Evolutionary conservation across 1,140 invertebrate genomes (phyloP), one percentile per base, ranked within the genome.

Genomic region (Drosophila setifemur): DNA sequence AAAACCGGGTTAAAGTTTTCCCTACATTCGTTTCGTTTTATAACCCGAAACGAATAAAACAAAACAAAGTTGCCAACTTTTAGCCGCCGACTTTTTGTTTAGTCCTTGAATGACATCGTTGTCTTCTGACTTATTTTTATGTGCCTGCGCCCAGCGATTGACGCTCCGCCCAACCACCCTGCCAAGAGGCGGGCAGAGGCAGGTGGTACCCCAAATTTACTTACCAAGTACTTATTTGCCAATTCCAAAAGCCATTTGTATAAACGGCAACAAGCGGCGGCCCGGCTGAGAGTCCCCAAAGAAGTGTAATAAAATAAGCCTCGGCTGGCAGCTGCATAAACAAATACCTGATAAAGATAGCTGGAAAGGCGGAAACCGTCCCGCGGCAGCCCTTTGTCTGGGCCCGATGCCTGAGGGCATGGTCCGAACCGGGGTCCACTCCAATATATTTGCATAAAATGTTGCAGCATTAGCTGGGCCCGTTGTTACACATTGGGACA

Each of bases 191-290:
- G 1, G 14, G 8, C 5, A 2, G 14, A 21, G 31, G 43, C 60
- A 81, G 54, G 58, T 76, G 77, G 48, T 52, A 55, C 28, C 64
- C 67, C 45, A 73, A 85, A 72, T 72, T 85, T 83, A 85, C 78
- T 83, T 83, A 83, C 79, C 76, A 83, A 83, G 78, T 85, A 85
- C 79, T 83, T 83, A 83, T 85, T 85, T 74, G 78, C 78, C 78
- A 67, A 85, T 83, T 83, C 52, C 53, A 53, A 79, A 85, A 85
- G 63, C 54, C 70, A 83, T 85, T 85, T 58, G 70, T 60, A 70
- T 70, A 71, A 83, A 83, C 57, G 55, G 23, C 54, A 78, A 35
- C 44, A 61, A 39, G 19, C 23, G 25, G 21, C 25, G 39, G 35
- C 54, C 53, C 7, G 11, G 28, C n/a, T 14, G 4, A 18, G 29